A percentile compares a stretch with the other conserved stretches of the same genome.
Conservation (phyloP, 2,888 invertebrate species). For the Euplagia quadripunctaria region DNA sequence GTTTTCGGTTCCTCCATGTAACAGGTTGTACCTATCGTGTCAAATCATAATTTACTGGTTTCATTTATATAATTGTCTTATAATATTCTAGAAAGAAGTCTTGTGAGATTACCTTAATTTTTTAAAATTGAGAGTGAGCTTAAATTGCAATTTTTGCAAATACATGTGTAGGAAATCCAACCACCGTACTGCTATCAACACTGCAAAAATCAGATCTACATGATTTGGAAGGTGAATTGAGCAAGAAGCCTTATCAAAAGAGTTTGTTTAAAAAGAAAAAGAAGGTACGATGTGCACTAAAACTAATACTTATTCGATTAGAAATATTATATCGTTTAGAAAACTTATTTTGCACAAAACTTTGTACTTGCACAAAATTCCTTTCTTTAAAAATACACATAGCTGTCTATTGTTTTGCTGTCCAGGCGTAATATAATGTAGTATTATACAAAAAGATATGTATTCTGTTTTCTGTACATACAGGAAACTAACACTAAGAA, state of each 20-base stretch:
- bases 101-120: background rate
- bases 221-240: background rate
- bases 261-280: background rate
- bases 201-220: background rate
- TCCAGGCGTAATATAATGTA: too few relatives aligned
- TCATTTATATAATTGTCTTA: background rate
- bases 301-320: background rate
- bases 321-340: background rate
- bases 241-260: background rate
- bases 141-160: background rate
- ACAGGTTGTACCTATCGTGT: too few relatives aligned
- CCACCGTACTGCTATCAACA: background rate
- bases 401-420: too few relatives aligned
- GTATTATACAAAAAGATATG: background rate
- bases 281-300: background rate
- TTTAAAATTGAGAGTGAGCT: background rate
- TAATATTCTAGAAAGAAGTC: background rate
- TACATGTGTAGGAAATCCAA: background rate
- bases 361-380: too few relatives aligned
- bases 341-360: too few relatives aligned
- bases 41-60: background rate
- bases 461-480: background rate
- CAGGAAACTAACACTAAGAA: constrained; percentile 77
- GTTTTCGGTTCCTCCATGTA: background rate
- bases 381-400: too few relatives aligned